These are phyloP conservation scores for Metallyticus violacea DNA, from an alignment of 2,888 invertebrate genomes.

Conservation along the genomic window DNA sequence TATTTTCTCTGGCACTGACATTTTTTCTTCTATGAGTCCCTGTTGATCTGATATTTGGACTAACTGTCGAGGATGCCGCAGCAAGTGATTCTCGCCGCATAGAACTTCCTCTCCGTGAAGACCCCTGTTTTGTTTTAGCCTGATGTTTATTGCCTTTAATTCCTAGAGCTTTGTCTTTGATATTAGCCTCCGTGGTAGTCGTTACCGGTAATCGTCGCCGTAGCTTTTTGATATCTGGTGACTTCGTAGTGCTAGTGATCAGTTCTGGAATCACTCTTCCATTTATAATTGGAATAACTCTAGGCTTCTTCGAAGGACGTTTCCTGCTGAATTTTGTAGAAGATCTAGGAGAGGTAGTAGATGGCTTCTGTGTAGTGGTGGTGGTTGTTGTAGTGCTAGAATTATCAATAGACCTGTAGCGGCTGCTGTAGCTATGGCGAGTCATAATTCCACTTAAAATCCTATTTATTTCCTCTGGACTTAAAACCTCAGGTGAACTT, in stretches of 20 bases:
- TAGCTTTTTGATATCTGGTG: background rate
- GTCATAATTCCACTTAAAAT: slow-evolving; percentile 2
- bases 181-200: background rate
- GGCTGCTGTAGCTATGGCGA: background rate
- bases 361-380: background rate
- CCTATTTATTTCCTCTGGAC: slow-evolving; percentile 1
- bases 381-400: background rate
- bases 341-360: background rate
- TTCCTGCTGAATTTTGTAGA: background rate
- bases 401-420: background rate
- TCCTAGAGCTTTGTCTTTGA: background rate
- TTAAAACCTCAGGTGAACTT: background rate
- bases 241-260: background rate
- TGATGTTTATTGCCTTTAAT: background rate
- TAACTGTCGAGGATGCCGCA: background rate
- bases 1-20: background rate
- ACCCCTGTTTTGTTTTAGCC: background rate
- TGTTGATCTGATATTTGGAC: background rate
- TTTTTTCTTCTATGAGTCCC: background rate
- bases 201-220: background rate
- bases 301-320: background rate
- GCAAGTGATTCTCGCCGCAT: background rate
- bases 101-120: background rate
- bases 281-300: background rate
- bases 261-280: background rate